A percentile compares a stretch with the other conserved stretches of the same genome.
These are phyloP conservation scores for Podotricha telesiphe DNA, from an alignment of 2,888 invertebrate genomes.

Conservation along the genomic window DNA sequence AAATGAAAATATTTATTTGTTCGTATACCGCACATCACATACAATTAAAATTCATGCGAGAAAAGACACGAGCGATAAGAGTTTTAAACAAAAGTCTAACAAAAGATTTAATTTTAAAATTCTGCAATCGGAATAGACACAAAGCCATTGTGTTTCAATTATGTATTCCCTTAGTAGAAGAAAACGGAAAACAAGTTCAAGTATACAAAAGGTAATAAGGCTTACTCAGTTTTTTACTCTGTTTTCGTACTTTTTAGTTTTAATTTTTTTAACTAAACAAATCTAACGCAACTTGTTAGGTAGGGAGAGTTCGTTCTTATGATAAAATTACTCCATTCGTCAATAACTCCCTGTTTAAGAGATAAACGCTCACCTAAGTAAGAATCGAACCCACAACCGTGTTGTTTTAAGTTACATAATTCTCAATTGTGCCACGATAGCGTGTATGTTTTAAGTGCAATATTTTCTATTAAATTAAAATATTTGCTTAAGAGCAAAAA, in stretches of 20 bases:
- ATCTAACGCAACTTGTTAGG: too few relatives aligned
- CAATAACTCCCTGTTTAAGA: too few relatives aligned
- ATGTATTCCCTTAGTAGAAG: constrained; percentile 15
- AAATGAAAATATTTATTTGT: not conserved
- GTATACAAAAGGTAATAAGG: not conserved
- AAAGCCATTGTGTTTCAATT: constrained; percentile 31
- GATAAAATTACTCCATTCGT: too few relatives aligned
- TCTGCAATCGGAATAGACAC: constrained; percentile 27
- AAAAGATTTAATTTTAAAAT: constrained; percentile 30
- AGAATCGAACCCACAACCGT: too few relatives aligned
- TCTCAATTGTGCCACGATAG: too few relatives aligned
- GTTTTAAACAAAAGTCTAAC: constrained; percentile 12
- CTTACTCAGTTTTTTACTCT: not conserved
- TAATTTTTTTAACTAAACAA: too few relatives aligned
- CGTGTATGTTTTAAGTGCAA: too few relatives aligned
- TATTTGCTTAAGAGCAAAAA: too few relatives aligned
- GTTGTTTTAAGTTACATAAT: too few relatives aligned
- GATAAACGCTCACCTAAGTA: too few relatives aligned
- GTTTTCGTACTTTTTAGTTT: not conserved
- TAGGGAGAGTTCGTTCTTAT: too few relatives aligned
- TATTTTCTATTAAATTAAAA: too few relatives aligned
- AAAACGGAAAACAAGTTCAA: constrained; percentile 12
- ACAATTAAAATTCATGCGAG: constrained; percentile 3
- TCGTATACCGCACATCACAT: not conserved
- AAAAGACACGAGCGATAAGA: constrained; percentile 8